Evolutionary conservation across 2,888 invertebrate species (phyloP).

Genomic region (Marronus borbonicus): DNA sequence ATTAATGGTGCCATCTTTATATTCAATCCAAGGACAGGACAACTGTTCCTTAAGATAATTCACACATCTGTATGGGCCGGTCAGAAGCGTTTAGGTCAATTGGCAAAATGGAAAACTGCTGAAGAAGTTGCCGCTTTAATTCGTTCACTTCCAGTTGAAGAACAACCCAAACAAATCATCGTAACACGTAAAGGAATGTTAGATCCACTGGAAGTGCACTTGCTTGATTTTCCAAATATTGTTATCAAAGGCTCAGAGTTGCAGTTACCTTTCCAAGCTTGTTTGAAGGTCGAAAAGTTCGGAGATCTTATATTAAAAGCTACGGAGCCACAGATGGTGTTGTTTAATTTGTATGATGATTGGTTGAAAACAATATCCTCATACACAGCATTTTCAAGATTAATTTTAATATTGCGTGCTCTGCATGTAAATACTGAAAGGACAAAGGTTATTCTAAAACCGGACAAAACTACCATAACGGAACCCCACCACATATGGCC

Average conservation of each 20-base stretch:
- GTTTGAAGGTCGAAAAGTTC: conserved; percentile 98
- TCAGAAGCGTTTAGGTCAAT: conserved; percentile 98
- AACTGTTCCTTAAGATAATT: conserved; percentile 98
- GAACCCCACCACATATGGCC: conserved; percentile 99
- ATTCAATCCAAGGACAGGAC: conserved; percentile 99
- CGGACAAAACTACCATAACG: conserved; percentile 98
- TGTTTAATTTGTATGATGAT: conserved; percentile 99
- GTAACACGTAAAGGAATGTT: conserved; percentile 99
- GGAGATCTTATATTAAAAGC: conserved; percentile 99
- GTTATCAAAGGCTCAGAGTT: conserved; percentile 99
- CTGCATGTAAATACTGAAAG: conserved; percentile 99
- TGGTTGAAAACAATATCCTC: conserved; percentile 99
- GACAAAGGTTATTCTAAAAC: conserved; percentile 98
- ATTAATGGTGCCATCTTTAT: conserved; percentile 99
- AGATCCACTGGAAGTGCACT: conserved; percentile 99
- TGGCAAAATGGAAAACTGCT: conserved; percentile 99
- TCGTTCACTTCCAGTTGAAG: conserved; percentile 98
- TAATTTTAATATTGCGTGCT: conserved; percentile 96
- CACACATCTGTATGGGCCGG: conserved; percentile 99
- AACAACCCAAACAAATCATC: conserved; percentile 99
- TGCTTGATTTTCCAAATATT: conserved; percentile 99
- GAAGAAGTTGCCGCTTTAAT: conserved; percentile 99
- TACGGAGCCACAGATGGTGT: conserved; percentile 99
- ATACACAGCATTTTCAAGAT: conserved; percentile 98
- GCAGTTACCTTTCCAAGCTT: conserved; percentile 98